Evolutionary conservation across 2,888 invertebrate species (phyloP), one percentile per base, ranked within the genome.

Genomic region (Sphaerophoria taeniata): DNA sequence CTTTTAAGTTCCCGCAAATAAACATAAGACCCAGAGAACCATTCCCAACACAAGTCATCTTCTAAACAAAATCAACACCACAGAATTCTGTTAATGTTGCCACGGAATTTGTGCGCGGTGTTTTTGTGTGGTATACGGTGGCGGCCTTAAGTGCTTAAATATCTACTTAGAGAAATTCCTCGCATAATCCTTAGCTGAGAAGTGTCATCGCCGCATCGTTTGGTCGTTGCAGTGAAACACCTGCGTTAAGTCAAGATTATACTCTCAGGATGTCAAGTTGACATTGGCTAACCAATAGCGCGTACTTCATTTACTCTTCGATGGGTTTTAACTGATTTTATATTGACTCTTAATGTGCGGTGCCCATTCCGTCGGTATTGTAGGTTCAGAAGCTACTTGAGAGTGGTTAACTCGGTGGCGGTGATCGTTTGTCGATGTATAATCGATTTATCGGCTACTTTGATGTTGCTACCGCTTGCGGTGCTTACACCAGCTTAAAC

Each of bases 401-500:
- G 63, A 47, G 43, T 53, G 11, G 74, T n/a, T n/a, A n/a, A n/a
- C n/a, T n/a, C n/a, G 36, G 36, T 34, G 47, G 81, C 85, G 81
- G 85, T 76, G 72, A 73, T 71, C 81, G 85, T 85, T 85, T 85
- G 85, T 85, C 76, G 63, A n/a, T 55, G 76, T 70, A 81, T 81
- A 85, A 85, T 85, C 85, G 81, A 85, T n/a, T 85, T 73, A 81
- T 81, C 85, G 85, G 85, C 69, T 63, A 45, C 85, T 85, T 85
- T 85, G 85, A 85, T 77, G 85, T 81, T 45, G 24, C 76, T 73
- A 76, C 81, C n/a, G n/a, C n/a, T n/a, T n/a, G n/a, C n/a, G n/a
- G n/a, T 76, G 70, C 84, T 80, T 84, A 84, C 80, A 79, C 56
- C 58, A 33, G 43, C 71, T 63, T 49, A 60, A 85, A 76, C 51